Base-by-base conservation (phyloP, 2,888 invertebrate species). In the Dichetophora obliterata region DNA sequence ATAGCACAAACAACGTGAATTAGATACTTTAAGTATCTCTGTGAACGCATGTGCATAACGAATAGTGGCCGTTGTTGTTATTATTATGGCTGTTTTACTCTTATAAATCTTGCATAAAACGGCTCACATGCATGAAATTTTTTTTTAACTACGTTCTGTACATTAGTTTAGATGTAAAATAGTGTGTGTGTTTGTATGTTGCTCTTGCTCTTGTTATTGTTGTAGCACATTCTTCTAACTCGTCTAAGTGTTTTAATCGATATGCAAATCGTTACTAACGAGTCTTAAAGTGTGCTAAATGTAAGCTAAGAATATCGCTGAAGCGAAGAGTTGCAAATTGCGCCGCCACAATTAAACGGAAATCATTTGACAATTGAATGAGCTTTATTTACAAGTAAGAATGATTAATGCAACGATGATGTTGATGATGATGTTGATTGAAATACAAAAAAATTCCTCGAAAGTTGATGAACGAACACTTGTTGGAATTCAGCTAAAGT, bases 241-340 rank as follows among this genome's bases (percentile, higher is more conserved):
- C 43, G 43, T 43, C 54, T 54, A 22, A 61, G 50, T 24, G 19
- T 63, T 65, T 66, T 71, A 76, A 63, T 76, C 71, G 65, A 76
- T 65, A 74, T 74, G 74, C 74, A 87, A 86, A 86, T 86, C 82
- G 85, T 84, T 82, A 83, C 87, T 86, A 86, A 86, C 85, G 83
- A 85, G 83, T 85, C 83, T 87, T 84, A 86, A 87, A 87, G 80
- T 83, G 84, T 83, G 82, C 81, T 86, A 87, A 87, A 84, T 82
- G 87, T 80, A 81, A 11, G 43, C 43, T 43, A 43, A 43, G 14
- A 43, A 19, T 57, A 71, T 24, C n/a, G 43, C 19, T 57, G 34
- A 34, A 43, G 16, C 57, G n/a, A 31, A 63, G 63, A 63, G 48
- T 73, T 48, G 22, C 37, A 31, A 63, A 48, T 63, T 24, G 27